Evolutionary conservation across 2,888 invertebrate genomes (phyloP), one percentile per base, ranked within the genome.

Genomic region (Ryuthela nishihirai): DNA sequence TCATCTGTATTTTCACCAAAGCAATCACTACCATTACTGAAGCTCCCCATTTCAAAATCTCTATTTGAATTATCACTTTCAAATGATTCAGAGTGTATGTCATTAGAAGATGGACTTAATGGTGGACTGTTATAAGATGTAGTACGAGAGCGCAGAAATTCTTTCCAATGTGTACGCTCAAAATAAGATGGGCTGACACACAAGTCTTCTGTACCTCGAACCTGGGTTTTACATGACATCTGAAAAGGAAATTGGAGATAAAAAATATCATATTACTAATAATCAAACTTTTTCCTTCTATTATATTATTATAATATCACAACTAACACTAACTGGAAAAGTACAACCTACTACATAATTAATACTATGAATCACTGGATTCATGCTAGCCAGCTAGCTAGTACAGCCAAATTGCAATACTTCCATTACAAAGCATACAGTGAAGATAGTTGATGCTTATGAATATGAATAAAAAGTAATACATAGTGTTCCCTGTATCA

Each of bases 141-240:
- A 6, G 71, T 70, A 5, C 73, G 68, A 17, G 69, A 68, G 4
- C 68, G 66, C 50, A 75, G 66, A 54, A 73, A 70, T 43, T 69
- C 68, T 23, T 71, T 71, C 60, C 75, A 68, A 63, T 75, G 72
- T 5, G 69, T 58, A 12, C 68, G 63, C 18, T 73, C 72, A 23
- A 67, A 66, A 1, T 73, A 71, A 1, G 74, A 72, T 12, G 76
- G 73, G 10, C 71, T 72, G 36, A 73, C 54, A 54, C 74, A 74
- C 18, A 72, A 49, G 62, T 75, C 75, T 61, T 73, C 74, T 17
- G 67, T 69, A 6, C 76, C 75, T 20, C 74, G 67, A 1, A 73
- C 69, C 34, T 69, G 65, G 7, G 76, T 75, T 39, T 65, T 68
- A 24, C 67, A 65, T 2, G 59, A 52, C 42, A 64, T 61, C 69